Evolutionary conservation across 2,888 invertebrate species (phyloP).

Genomic region (Napeogenes inachia): DNA sequence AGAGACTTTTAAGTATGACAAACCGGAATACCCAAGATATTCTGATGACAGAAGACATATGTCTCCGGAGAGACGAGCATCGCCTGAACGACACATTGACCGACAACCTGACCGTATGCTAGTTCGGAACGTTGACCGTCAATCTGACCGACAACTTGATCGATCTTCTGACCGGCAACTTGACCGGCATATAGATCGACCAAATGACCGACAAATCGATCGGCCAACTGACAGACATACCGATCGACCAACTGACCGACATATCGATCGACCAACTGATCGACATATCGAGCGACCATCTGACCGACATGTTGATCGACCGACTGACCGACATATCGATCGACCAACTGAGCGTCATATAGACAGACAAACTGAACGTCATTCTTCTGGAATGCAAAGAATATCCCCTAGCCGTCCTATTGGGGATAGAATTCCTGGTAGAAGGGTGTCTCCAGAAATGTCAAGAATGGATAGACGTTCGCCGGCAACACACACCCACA

Average conservation of each 20-base stretch:
- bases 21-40: not conserved
- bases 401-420: slow-evolving; percentile 22
- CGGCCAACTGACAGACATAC: not conserved
- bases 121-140: not conserved
- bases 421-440: too few relatives aligned
- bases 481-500: slow-evolving; percentile 16
- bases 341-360: not conserved
- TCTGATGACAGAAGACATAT: not conserved
- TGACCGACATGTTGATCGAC: slow-evolving; percentile 3
- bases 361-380: not conserved
- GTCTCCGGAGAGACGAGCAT: not conserved
- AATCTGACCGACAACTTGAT: not conserved
- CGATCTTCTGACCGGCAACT: not conserved
- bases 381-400: slow-evolving; percentile 17
- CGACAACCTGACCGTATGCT: not conserved
- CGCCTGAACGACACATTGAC: slow-evolving; percentile 3
- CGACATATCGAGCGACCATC: not conserved
- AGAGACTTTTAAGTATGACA: slow-evolving; percentile 1
- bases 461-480: slow-evolving; percentile 7
- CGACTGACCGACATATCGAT: not conserved
- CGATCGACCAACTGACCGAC: not conserved
- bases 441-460: too few relatives aligned
- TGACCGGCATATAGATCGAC: not conserved
- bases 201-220: not conserved
- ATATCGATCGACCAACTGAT: not conserved